These are phyloP conservation scores for Epinotia bilunana DNA, from an alignment of 2,888 invertebrate species.

Conservation along the genomic window DNA sequence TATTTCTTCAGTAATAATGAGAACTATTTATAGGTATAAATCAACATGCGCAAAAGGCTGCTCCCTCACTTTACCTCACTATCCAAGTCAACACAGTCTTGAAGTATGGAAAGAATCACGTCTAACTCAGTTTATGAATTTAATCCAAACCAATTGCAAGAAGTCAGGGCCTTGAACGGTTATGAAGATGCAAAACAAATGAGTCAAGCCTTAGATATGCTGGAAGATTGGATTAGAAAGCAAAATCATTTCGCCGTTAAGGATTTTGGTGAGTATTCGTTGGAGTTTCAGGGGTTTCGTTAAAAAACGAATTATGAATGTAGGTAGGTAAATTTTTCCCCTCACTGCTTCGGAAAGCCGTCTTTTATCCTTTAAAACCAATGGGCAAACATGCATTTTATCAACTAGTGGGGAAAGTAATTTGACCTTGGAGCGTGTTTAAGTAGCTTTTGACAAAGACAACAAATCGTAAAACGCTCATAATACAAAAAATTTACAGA, in stretches of 20 bases:
- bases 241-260: conserved; percentile 37
- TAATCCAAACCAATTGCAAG: conserved; percentile 32
- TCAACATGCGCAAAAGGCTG: not conserved
- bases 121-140: conserved; percentile 1
- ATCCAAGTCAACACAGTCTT: not conserved
- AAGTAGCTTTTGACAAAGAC: no score
- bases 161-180: conserved; percentile 23
- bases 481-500: no score
- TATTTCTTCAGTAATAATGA: not conserved
- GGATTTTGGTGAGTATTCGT: conserved; percentile 22
- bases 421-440: no score
- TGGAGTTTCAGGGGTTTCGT: conserved; percentile 5
- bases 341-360: no score
- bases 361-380: no score
- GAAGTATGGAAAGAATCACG: conserved; percentile 11
- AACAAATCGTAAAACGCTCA: no score
- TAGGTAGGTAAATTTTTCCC: no score
- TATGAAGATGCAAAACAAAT: conserved; percentile 29
- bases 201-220: conserved; percentile 26
- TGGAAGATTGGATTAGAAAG: conserved; percentile 37
- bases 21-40: not conserved
- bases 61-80: not conserved
- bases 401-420: no score
- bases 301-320: not conserved
- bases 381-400: no score